Conservation (phyloP, 2,797 vertebrate species). For the Leptodactylus fallax region DNA sequence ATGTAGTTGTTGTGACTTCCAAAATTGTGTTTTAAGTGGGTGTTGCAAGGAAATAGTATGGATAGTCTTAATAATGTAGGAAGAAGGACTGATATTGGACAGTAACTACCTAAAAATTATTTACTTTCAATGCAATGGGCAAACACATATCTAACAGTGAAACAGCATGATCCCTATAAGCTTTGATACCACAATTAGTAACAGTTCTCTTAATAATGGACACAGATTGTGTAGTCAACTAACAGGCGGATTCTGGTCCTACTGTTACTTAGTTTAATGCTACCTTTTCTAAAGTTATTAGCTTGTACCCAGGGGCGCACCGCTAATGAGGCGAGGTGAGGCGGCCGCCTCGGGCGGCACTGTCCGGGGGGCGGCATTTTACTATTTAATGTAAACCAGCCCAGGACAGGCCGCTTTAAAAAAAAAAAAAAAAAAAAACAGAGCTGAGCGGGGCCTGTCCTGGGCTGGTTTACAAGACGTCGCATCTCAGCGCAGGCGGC, state of each 20-base stretch:
- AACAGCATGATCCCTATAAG: not conserved
- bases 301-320: not conserved
- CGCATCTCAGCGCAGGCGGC: too few relatives aligned
- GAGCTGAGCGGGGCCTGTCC: too few relatives aligned
- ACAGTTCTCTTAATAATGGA: not conserved
- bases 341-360: too few relatives aligned
- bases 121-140: not conserved
- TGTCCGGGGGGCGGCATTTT: too few relatives aligned
- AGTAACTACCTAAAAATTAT: not conserved
- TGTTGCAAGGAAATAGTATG: not conserved
- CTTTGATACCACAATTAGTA: not conserved
- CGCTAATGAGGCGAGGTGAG: too few relatives aligned
- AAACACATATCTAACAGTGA: not conserved
- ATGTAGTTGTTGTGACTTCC: constrained; percentile 45
- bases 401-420: too few relatives aligned
- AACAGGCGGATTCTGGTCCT: not conserved
- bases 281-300: not conserved
- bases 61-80: not conserved
- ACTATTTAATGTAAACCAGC: too few relatives aligned
- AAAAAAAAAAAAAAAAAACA: too few relatives aligned
- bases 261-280: not conserved
- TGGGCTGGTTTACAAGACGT: too few relatives aligned
- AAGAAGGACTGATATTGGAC: not conserved
- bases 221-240: not conserved
- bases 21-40: constrained; percentile 35